Conservation (phyloP, 2,888 invertebrate genomes). For the Catocala nupta region DNA sequence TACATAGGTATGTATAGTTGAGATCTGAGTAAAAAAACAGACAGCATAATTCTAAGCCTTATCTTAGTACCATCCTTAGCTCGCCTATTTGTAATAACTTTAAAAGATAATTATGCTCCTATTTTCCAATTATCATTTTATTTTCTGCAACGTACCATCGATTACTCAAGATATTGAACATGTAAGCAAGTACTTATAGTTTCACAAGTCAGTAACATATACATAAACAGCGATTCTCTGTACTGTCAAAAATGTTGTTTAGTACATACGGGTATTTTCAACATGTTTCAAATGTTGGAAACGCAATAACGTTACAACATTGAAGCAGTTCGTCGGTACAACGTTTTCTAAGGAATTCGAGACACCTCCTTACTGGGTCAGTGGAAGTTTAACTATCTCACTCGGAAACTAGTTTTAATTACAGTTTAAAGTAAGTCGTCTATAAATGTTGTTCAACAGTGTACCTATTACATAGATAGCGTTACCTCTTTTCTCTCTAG, state of each 20-base stretch:
- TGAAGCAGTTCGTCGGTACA: slow-evolving; percentile 13
- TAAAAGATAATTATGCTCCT: no score
- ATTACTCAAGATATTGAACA: no score
- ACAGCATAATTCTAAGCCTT: no score
- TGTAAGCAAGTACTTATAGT: no score
- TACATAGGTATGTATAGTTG: no score
- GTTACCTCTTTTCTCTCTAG: no score
- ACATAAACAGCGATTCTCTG: neutral
- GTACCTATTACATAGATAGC: no score
- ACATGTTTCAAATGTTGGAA: slow-evolving; percentile 9
- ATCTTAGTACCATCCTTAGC: no score
- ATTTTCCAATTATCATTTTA: no score
- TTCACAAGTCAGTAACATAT: neutral
- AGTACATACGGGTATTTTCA: neutral
- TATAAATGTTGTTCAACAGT: neutral
- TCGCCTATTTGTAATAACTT: no score
- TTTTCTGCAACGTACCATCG: no score
- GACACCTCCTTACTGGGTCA: slow-evolving; percentile 32
- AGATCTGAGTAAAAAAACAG: no score
- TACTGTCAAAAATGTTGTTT: slow-evolving; percentile 1
- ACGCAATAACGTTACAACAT: slow-evolving; percentile 31
- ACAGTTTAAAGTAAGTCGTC: neutral
- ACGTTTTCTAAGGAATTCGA: slow-evolving; percentile 28
- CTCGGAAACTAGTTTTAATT: slow-evolving; percentile 14
- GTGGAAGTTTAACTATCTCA: slow-evolving; percentile 22